Evolutionary conservation across 2,888 invertebrate genomes (phyloP), one percentile per base, ranked within the genome.

Genomic region (Melinopterus prodromus): DNA sequence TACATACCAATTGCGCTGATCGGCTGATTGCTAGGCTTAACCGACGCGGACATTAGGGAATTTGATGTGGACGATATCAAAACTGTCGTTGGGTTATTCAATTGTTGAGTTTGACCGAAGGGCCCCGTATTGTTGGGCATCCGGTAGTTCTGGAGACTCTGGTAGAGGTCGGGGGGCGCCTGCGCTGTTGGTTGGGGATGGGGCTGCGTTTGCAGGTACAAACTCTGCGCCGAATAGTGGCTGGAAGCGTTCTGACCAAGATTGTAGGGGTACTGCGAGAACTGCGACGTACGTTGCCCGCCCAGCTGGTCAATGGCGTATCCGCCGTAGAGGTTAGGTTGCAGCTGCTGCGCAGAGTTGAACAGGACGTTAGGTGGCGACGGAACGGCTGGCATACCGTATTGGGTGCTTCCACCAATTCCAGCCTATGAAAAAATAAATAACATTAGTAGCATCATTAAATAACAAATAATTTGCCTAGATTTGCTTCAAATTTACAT

Each of bases 61-160:
- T 96, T 97, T 80, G 96, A 95, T 79, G 95, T 95, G 82, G 96
- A 95, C 70, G 96, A 96, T 84, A 97, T 97, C 85, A 97, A 93
- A 84, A 97, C 95, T 16, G 97, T 96, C 87, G 94, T 96, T 77
- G 96, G 96, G 89, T 95, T 97, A 87, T 93, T 96, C 84, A 96
- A 91, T 87, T 95, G 95, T 85, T 95, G 96, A 77, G 94, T 95
- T 87, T 96, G 96, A 16, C 95, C 95, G 86, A 95, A 95, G 14
- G 94, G 94, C 16, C 91, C 92, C 6, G 92, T 91, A 35, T 74
- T 74, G 26, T 92, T 91, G 74, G 92, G 86, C 12, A 81, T 77
- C 37, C 89, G 83, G 80, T 87, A 88, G 83, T 86, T 89, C 81
- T 84, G 88, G 82, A 89, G 86, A 80, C 87, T 93, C 84, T 92